Evolutionary conservation across 2,888 invertebrate species (phyloP).

Genomic region (Phytoseiulus persimilis): DNA sequence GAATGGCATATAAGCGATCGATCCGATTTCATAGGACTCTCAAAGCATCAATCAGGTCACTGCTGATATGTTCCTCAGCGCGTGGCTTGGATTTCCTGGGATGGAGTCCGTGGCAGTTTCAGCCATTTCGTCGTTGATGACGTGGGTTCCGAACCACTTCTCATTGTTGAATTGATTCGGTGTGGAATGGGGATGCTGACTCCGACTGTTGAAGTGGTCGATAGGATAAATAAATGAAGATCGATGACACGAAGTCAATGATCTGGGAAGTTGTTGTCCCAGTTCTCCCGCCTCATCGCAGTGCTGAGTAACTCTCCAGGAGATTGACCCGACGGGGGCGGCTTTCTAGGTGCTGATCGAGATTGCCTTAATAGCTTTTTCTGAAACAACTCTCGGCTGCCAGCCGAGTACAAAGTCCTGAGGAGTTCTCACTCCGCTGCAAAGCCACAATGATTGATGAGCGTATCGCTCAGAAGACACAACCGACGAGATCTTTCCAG

Average conservation of each 20-base stretch:
- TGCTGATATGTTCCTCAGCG: too few species aligned
- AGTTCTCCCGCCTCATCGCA: background rate
- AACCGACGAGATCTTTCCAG: background rate
- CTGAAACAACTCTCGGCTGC: background rate
- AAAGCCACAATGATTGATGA: background rate
- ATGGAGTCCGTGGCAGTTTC: too few species aligned
- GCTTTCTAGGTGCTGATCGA: background rate
- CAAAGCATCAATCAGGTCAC: too few species aligned
- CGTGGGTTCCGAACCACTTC: too few species aligned
- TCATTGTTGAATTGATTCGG: too few species aligned
- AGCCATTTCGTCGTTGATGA: too few species aligned
- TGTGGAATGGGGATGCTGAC: too few species aligned
- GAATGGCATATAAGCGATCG: too few species aligned
- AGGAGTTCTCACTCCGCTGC: background rate
- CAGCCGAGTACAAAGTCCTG: background rate
- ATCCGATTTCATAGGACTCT: too few species aligned
- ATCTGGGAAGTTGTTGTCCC: background rate
- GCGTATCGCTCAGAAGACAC: background rate
- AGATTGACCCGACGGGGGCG: background rate
- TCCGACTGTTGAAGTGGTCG: too few species aligned
- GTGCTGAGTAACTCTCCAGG: background rate
- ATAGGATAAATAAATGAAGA: too few species aligned
- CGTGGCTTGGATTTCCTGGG: too few species aligned
- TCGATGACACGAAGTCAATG: background rate
- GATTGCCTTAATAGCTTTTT: background rate